These are phyloP conservation scores for Helogale parvula DNA, from an alignment of 2,113 vertebrate genomes.

Conservation along the genomic window DNA sequence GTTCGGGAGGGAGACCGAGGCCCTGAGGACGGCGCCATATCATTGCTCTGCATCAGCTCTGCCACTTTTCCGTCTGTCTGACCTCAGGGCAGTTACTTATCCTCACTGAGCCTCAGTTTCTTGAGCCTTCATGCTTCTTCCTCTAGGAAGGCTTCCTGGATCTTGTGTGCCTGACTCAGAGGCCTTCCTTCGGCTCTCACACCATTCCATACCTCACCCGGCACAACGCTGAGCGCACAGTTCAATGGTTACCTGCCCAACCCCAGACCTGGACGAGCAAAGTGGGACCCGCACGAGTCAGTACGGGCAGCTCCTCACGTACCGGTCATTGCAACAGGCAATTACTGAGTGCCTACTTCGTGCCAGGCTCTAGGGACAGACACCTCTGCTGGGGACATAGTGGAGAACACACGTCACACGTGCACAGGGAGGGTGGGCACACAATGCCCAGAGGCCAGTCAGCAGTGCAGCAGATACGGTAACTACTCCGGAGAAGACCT, in stretches of 20 bases:
- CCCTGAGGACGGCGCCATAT: not conserved
- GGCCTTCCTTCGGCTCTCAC: not conserved
- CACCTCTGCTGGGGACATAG: not conserved
- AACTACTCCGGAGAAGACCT: not conserved
- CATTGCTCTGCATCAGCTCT: not conserved
- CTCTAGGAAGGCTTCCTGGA: not conserved
- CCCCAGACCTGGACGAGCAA: not conserved
- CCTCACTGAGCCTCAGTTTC: not conserved
- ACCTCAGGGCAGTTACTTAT: not conserved
- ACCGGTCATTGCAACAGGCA: not conserved
- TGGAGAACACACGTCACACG: not conserved
- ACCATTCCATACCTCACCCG: not conserved
- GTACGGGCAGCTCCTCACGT: not conserved
- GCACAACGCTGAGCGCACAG: not conserved
- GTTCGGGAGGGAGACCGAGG: not conserved
- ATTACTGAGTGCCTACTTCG: not conserved
- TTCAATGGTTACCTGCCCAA: not conserved
- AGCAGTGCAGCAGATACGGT: not conserved
- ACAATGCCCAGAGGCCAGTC: not conserved
- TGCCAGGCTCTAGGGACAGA: not conserved
- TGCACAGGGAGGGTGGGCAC: not conserved
- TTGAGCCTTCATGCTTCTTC: not conserved
- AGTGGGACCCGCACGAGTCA: not conserved
- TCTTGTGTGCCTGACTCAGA: not conserved
- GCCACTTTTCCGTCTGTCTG: not conserved